These are phyloP conservation scores for Mellivora capensis DNA, from an alignment of 2,113 vertebrate species.

Conservation along the genomic window DNA sequence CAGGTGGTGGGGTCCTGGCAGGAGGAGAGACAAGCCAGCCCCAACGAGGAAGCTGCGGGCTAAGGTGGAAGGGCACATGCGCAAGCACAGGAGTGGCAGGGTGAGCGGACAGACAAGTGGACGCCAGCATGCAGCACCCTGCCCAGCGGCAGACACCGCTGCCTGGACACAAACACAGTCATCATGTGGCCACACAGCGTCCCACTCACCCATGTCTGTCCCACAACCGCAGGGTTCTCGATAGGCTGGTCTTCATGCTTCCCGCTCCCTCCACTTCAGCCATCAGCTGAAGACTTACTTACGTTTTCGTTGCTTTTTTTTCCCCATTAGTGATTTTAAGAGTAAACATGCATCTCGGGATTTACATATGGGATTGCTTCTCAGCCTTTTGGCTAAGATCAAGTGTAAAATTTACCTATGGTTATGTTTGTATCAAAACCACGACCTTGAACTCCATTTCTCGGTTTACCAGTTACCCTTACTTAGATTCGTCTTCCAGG, in stretches of 20 bases:
- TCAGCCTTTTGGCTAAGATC: too few species aligned
- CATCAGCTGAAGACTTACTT: neutral
- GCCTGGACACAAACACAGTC: neutral
- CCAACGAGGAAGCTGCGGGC: fast-evolving
- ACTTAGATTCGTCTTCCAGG: neutral
- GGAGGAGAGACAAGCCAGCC: neutral
- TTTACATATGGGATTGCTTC: too few species aligned
- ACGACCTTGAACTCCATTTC: neutral
- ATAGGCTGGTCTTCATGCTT: neutral
- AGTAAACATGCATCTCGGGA: neutral
- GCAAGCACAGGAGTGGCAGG: too few species aligned
- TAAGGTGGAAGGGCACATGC: fast-evolving
- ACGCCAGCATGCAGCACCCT: neutral
- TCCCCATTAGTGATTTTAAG: neutral
- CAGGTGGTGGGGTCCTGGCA: neutral
- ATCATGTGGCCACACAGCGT: fast-evolving
- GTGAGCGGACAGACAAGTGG: fast-evolving
- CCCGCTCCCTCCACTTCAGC: neutral
- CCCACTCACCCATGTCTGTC: neutral
- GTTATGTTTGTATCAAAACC: neutral
- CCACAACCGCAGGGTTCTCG: fast-evolving
- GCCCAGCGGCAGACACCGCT: neutral
- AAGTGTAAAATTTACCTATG: neutral
- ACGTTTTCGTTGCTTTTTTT: too few species aligned
- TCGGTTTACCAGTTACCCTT: neutral